These are phyloP conservation scores for Bombus ignitus DNA, from an alignment of 1,140 invertebrate species.

Conservation along the genomic window DNA sequence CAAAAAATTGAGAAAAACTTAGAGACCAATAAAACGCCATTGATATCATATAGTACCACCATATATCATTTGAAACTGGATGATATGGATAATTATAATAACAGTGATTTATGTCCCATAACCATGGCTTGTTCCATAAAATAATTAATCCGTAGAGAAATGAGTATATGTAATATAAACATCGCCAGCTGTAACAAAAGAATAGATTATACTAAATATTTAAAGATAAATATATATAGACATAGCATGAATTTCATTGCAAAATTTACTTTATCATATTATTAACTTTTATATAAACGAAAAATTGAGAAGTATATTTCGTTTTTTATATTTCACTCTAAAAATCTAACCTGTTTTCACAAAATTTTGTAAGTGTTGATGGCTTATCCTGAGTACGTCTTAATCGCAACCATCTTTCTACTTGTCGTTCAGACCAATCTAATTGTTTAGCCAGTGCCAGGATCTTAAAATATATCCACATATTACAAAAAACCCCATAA, in stretches of 20 bases:
- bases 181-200: conserved; percentile 89
- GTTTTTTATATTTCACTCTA: conserved; percentile 43
- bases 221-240: background rate
- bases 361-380: conserved; percentile 95
- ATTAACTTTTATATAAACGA: background rate
- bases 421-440: conserved; percentile 93
- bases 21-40: conserved; percentile 98
- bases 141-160: conserved; percentile 92
- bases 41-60: conserved; percentile 99
- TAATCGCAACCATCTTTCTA: conserved; percentile 94
- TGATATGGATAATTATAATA: conserved; percentile 91
- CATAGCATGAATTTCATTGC: background rate
- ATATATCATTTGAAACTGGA: conserved; percentile 88
- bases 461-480: conserved; percentile 83
- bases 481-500: conserved; percentile 33
- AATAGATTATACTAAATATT: conserved; percentile 10
- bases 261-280: background rate
- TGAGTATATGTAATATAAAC: conserved; percentile 92
- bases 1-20: conserved; percentile 95
- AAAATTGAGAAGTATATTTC: too few species aligned
- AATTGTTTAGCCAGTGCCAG: conserved; percentile 91
- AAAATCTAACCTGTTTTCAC: conserved; percentile 88
- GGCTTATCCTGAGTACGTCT: conserved; percentile 92
- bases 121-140: conserved; percentile 96
- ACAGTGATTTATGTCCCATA: conserved; percentile 96